Evolutionary conservation across 2,797 vertebrate species (phyloP).

Genomic region (Leuciscus waleckii): DNA sequence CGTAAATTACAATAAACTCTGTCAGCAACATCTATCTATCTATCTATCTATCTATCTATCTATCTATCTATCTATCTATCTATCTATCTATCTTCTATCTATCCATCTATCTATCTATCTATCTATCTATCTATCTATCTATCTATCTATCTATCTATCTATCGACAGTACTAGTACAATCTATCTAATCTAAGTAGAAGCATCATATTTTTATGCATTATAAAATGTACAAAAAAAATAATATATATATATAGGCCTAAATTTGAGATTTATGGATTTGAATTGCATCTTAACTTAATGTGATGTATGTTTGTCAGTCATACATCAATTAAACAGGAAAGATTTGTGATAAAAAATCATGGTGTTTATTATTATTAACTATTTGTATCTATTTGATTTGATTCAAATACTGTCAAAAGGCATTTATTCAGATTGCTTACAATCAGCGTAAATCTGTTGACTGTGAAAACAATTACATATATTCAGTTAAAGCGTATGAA

Average conservation of each 20-base stretch:
- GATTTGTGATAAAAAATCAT: not conserved
- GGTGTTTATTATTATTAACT: not conserved
- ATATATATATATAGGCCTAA: not conserved
- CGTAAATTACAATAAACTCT: not conserved
- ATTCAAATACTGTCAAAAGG: not conserved
- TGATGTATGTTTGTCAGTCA: not conserved
- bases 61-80: slow-evolving; percentile 51
- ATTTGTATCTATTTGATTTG: not conserved
- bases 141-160: slow-evolving; percentile 58
- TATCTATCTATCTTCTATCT: not conserved
- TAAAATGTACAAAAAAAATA: not conserved
- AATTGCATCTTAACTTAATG: not conserved
- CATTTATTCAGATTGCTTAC: not conserved
- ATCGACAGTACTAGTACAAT: too few relatives aligned
- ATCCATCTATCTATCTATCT: not conserved
- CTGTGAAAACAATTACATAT: not conserved
- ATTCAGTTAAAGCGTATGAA: not conserved
- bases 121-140: slow-evolving; percentile 48
- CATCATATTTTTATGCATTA: not conserved
- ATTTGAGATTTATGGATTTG: not conserved
- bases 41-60: not conserved
- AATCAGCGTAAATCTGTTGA: not conserved
- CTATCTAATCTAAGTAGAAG: not conserved
- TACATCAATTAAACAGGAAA: not conserved
- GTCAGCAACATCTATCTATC: not conserved